Conservation (phyloP, 2,888 invertebrate genomes). For the Pterobdella sp. region DNA sequence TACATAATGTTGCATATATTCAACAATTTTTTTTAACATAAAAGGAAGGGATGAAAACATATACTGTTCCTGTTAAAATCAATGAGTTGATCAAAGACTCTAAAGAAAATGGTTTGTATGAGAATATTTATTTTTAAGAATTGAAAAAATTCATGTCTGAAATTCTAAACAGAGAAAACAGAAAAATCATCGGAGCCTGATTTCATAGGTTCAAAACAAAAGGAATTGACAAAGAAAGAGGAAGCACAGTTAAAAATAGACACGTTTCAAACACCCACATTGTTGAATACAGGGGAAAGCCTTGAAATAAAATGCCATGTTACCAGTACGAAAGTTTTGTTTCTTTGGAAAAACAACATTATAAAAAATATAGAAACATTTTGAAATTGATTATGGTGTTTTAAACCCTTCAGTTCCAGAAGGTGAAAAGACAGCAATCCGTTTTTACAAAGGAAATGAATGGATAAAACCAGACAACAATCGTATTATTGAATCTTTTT, state of each 20-base stretch:
- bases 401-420: neutral
- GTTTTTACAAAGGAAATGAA: conserved; percentile 1
- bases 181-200: neutral
- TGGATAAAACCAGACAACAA: conserved; percentile 12
- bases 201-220: neutral
- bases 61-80: neutral
- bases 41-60: neutral
- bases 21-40: neutral
- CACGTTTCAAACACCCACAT: conserved; percentile 3
- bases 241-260: neutral
- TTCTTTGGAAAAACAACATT: neutral
- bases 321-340: conserved; percentile 16
- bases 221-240: neutral
- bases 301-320: conserved; percentile 31
- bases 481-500: neutral
- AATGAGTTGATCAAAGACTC: neutral
- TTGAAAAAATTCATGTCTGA: neutral
- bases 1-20: neutral
- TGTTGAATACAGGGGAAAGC: conserved; percentile 28
- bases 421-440: neutral
- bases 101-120: no score
- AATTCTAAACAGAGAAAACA: neutral
- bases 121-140: no score
- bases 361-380: no score
- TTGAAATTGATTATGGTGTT: neutral